Base-by-base conservation (phyloP, 92 coral and sea anemone species). In the Phenganax subtilis region DNA sequence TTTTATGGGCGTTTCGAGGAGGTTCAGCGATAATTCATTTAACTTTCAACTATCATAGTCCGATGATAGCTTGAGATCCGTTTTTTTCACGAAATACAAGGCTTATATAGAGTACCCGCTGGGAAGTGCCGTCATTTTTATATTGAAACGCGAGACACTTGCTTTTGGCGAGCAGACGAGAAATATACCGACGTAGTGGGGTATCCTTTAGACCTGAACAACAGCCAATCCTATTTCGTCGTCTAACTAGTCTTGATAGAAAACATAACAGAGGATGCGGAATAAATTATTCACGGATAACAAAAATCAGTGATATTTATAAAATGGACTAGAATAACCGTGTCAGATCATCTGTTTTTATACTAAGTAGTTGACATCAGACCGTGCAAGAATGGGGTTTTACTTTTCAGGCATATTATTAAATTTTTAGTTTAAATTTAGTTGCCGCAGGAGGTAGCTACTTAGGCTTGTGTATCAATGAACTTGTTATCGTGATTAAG, bases 1-100 rank as follows among this genome's bases (percentile, higher is more conserved):
- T 61, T 37, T 72, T 55, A 37, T 78, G 82, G 82, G 82, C 82
- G 82, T 78, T 78, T 57, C 82, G 4, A 47, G 51, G 82, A 64
- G 82, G 82, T 78, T 78, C 72, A 51, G 72, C 63, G 71, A 31
- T 63, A 64, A 78, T 78, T 78, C 63, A 78, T 62, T 78, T 60
- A 59, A n/a, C 51, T 60, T 78, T 78, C 82, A 78, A 72, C 67
- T 12, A 61, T 78, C 72, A 78, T 78, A 47, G 82, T 25, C 15
- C 53, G 65, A 78, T 78, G 61, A 78, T 78, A 47, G 82, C 44
- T 61, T 29, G 82, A 64, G 72, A 60, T 78, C 72, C 61, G 67
- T 14, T 37, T 2, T 37, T 17, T 61, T 31, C 57, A 78, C 72
- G 44, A 77, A 60, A 77, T 59, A 61, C 57, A 51, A 59, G 71